Conservation (phyloP, 2,113 vertebrate genomes). For the Cephalopholis sonnerati region DNA sequence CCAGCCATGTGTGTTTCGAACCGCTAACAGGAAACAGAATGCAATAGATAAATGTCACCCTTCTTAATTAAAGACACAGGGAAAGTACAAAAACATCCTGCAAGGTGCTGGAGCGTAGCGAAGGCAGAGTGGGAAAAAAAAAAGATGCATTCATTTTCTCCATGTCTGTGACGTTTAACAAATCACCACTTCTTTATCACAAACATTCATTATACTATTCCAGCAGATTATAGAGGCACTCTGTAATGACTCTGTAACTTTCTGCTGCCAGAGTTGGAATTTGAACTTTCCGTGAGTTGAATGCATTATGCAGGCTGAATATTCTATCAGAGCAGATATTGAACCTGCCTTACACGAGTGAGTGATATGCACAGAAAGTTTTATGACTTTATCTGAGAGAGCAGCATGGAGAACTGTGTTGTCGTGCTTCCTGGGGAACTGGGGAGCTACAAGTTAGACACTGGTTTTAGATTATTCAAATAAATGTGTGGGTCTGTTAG, state of each 20-base stretch:
- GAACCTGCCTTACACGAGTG: slow-evolving; percentile 13
- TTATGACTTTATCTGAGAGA: not conserved
- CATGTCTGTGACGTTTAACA: slow-evolving; percentile 6
- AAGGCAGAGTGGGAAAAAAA: not conserved
- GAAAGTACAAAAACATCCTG: not conserved
- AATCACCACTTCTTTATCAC: not conserved
- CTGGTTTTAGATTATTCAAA: not conserved
- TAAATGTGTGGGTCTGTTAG: not conserved
- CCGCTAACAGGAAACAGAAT: not conserved
- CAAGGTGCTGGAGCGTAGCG: not conserved
- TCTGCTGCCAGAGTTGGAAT: slow-evolving; percentile 3
- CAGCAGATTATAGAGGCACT: not conserved
- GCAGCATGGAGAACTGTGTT: not conserved
- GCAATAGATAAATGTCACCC: slow-evolving; percentile 24
- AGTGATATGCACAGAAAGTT: not conserved
- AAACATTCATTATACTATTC: not conserved
- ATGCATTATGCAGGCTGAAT: slow-evolving; percentile 20
- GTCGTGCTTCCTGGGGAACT: not conserved
- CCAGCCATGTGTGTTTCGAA: not conserved
- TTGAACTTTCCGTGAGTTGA: not conserved
- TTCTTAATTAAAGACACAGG: slow-evolving; percentile 11
- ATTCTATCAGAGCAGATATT: slow-evolving; percentile 3
- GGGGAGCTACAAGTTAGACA: not conserved
- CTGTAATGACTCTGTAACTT: slow-evolving; percentile 6
- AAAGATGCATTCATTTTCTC: not conserved